phyloP scores from a whole-genome alignment of 2,113 vertebrate species.

The Aegotheles bennettii region DNA sequence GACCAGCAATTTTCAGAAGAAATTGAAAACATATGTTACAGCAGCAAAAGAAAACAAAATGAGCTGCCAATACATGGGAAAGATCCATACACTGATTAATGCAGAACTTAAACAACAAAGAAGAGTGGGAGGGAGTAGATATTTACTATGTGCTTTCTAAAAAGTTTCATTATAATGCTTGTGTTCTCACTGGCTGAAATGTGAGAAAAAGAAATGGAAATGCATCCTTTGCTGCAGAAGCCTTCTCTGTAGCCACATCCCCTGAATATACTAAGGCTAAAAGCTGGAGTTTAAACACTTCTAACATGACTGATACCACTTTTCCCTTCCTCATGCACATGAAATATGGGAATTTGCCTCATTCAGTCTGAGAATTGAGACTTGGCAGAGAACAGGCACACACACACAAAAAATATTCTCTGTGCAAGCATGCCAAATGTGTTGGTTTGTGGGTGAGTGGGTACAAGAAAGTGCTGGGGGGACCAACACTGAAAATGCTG shows the following conservation, averaged over 20 bases:
- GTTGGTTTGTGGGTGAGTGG: neutral
- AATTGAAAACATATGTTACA: neutral
- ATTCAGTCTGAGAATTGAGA: neutral
- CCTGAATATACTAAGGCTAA: neutral
- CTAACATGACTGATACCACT: neutral
- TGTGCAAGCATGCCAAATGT: neutral
- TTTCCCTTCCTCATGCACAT: neutral
- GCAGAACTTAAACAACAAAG: neutral
- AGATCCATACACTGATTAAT: neutral
- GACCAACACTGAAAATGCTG: neutral
- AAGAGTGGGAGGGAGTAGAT: neutral
- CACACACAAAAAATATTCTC: neutral
- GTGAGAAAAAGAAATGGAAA: neutral
- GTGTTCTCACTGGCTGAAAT: neutral
- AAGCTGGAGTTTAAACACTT: neutral
- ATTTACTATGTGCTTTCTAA: neutral
- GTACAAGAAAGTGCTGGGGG: neutral
- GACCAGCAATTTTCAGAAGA: neutral
- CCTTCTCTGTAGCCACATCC: neutral
- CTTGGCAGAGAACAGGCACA: neutral
- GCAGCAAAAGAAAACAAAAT: neutral
- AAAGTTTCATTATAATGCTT: neutral
- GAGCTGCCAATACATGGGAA: neutral
- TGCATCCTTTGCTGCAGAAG: neutral
- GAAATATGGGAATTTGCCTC: rapidly evolving